Evolutionary conservation across 2,888 invertebrate genomes (phyloP).

Genomic region (Laspeyria flexula): DNA sequence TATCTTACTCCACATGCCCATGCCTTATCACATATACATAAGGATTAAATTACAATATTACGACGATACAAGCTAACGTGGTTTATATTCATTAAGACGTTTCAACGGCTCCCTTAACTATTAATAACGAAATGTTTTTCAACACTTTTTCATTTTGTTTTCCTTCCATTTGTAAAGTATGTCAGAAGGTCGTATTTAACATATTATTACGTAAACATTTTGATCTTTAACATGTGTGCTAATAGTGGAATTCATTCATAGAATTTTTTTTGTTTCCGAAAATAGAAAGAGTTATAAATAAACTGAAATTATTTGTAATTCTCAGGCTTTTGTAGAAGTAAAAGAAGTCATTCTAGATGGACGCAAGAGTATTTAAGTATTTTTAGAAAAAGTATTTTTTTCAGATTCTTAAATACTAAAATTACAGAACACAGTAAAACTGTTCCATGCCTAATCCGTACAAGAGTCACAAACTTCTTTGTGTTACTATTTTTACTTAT

Average conservation of each 20-base stretch:
- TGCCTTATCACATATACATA: slow-evolving; percentile 35
- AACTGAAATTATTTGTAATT: no score
- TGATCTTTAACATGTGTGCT: background rate
- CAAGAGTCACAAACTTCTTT: no score
- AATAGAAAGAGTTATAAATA: background rate
- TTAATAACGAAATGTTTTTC: slow-evolving; percentile 25
- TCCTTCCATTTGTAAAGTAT: slow-evolving; percentile 20
- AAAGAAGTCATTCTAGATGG: no score
- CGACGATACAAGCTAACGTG: slow-evolving; percentile 11
- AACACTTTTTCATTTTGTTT: slow-evolving; percentile 15
- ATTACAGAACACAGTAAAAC: no score
- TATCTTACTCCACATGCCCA: slow-evolving; percentile 18
- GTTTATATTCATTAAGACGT: slow-evolving; percentile 47
- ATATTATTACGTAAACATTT: slow-evolving; percentile 1
- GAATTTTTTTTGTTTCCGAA: background rate
- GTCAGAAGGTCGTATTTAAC: slow-evolving; percentile 10
- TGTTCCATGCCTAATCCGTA: no score
- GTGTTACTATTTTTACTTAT: no score
- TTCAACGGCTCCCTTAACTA: slow-evolving; percentile 26
- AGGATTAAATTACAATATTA: slow-evolving; percentile 34
- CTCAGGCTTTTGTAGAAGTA: no score
- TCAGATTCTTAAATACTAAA: no score
- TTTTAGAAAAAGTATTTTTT: no score
- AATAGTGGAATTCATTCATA: background rate
- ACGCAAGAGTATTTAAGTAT: no score